A percentile compares a stretch with the other conserved stretches of the same genome.
These are phyloP conservation scores for Phoenicopterus ruber DNA, from an alignment of 2,113 vertebrate species.

Conservation along the genomic window DNA sequence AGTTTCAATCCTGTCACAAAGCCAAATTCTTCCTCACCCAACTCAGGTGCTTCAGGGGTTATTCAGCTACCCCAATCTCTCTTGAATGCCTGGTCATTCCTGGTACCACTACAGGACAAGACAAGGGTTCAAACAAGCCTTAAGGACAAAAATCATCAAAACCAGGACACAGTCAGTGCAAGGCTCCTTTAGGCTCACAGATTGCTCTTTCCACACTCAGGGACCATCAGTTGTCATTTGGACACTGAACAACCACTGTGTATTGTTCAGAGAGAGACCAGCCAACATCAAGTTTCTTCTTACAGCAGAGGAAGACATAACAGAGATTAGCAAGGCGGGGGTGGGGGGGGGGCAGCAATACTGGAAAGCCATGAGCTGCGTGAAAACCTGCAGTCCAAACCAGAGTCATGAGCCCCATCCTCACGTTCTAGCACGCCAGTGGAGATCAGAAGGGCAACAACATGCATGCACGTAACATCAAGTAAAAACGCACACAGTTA, in stretches of 20 bases:
- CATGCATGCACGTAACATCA: background rate
- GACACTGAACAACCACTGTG: background rate
- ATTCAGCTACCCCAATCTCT: background rate
- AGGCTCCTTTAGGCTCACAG: background rate
- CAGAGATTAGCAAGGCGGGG: background rate
- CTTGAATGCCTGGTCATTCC: background rate
- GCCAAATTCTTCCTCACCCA: background rate
- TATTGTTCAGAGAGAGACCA: background rate
- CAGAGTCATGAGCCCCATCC: background rate
- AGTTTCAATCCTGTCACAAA: background rate
- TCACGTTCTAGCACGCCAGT: background rate
- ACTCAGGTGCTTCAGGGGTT: background rate
- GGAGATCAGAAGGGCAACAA: background rate
- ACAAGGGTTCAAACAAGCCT: background rate
- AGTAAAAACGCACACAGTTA: background rate
- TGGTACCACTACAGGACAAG: background rate
- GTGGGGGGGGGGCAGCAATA: background rate
- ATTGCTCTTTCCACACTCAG: background rate
- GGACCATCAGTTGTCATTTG: background rate
- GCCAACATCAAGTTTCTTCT: background rate
- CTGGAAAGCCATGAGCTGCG: background rate
- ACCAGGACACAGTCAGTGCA: accelerated
- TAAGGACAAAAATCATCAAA: background rate
- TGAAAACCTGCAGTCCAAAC: background rate
- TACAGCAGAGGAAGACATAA: background rate